These are phyloP conservation scores for Parnassius mnemosyne DNA, from an alignment of 2,888 invertebrate species.

Conservation along the genomic window DNA sequence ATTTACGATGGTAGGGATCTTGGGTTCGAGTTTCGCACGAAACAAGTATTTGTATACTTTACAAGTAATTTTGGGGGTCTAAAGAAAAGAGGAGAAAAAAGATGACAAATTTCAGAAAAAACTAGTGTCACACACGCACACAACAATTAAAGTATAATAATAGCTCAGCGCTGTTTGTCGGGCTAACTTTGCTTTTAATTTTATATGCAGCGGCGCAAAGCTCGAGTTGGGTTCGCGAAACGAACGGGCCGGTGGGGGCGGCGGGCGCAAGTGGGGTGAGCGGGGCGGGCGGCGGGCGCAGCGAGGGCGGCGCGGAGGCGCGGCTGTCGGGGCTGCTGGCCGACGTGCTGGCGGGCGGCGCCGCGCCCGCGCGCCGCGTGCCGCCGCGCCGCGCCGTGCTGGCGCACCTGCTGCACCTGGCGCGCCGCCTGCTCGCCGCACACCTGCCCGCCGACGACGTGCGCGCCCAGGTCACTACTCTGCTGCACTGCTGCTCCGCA, in stretches of 20 bases:
- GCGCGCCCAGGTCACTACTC: slow-evolving; percentile 24
- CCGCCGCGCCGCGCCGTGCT: slow-evolving; percentile 86
- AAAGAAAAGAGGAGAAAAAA: too few species aligned
- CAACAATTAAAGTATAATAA: too few species aligned
- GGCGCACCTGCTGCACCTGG: slow-evolving; percentile 85
- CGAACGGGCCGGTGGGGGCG: slow-evolving; percentile 63
- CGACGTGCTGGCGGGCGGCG: slow-evolving; percentile 79
- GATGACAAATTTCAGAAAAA: too few species aligned
- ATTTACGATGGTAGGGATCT: too few species aligned
- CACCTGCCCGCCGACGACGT: slow-evolving; percentile 53
- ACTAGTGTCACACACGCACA: too few species aligned
- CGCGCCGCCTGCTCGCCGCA: slow-evolving; percentile 78
- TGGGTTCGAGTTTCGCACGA: too few species aligned
- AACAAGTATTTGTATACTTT: too few species aligned
- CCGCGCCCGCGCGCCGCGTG: slow-evolving; percentile 75
- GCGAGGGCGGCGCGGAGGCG: slow-evolving; percentile 82
- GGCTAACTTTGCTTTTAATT: too few species aligned
- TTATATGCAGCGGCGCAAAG: slow-evolving; percentile 37
- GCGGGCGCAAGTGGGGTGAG: slow-evolving; percentile 82
- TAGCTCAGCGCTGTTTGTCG: too few species aligned
- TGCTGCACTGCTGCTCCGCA: too few species aligned
- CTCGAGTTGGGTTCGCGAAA: slow-evolving; percentile 71
- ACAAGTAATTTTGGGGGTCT: too few species aligned
- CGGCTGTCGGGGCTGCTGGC: slow-evolving; percentile 84
- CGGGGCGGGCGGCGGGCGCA: slow-evolving; percentile 63